Conservation (phyloP, 2,113 vertebrate species). For the Mesoclemmys tuberculata region DNA sequence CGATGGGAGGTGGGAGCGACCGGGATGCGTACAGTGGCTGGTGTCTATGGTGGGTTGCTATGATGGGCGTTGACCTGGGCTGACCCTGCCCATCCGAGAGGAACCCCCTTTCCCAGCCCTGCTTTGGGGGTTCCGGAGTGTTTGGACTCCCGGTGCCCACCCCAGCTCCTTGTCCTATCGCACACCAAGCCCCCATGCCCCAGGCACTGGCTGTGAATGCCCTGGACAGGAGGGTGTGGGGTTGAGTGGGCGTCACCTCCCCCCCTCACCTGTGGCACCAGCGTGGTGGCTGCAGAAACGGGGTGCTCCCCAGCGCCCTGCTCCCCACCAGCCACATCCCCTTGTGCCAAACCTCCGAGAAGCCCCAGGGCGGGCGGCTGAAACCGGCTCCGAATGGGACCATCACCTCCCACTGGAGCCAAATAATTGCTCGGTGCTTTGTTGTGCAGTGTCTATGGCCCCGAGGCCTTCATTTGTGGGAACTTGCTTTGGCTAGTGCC, state of each 20-base stretch:
- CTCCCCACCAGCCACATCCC: background rate
- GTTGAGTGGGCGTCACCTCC: background rate
- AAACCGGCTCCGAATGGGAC: conserved; percentile 73
- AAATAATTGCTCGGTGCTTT: conserved; percentile 85
- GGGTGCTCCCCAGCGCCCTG: background rate
- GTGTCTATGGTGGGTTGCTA: background rate
- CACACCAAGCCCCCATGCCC: background rate
- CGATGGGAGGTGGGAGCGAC: background rate
- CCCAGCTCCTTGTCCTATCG: background rate
- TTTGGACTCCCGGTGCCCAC: background rate
- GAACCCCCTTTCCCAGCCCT: background rate
- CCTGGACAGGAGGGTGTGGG: background rate
- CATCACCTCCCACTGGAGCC: conserved; percentile 83
- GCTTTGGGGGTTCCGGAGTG: background rate
- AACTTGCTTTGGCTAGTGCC: conserved; percentile 81
- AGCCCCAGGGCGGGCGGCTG: conserved; percentile 68
- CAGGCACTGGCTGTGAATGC: background rate
- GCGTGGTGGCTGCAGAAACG: background rate
- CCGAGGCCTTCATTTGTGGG: conserved; percentile 82
- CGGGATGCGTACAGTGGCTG: background rate
- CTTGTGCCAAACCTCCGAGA: conserved; percentile 10
- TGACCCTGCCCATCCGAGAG: background rate
- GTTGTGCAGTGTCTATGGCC: conserved; percentile 84
- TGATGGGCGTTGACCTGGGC: background rate
- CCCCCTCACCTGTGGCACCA: rapidly evolving